Evolutionary conservation across 2,888 invertebrate species (phyloP).

Genomic region (Elysia crispata): DNA sequence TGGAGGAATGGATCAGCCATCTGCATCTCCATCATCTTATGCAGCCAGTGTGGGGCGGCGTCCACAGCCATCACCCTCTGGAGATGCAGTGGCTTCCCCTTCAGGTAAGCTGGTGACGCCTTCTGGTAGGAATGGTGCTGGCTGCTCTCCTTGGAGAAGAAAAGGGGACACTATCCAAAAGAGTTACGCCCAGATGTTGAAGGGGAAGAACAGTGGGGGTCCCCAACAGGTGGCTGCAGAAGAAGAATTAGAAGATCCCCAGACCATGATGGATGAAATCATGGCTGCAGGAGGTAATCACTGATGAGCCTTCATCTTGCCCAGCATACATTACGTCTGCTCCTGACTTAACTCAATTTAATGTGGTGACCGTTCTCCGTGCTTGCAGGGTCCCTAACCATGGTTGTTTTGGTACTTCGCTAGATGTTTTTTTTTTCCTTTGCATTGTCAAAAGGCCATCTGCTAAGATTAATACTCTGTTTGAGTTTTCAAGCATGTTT

Average conservation of each 20-base stretch:
- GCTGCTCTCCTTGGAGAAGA: too few relatives aligned
- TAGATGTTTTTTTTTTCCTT: too few relatives aligned
- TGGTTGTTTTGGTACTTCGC: too few relatives aligned
- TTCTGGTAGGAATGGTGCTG: constrained; percentile 19
- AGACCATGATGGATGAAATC: constrained; percentile 58
- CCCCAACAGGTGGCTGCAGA: constrained; percentile 59
- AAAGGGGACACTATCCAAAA: constrained; percentile 50
- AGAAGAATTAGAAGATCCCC: constrained; percentile 40
- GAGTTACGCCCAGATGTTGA: constrained; percentile 70
- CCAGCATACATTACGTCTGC: too few relatives aligned
- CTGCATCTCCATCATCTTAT: constrained; percentile 54
- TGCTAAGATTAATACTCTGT: too few relatives aligned
- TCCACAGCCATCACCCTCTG: constrained; percentile 54
- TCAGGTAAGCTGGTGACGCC: constrained; percentile 52
- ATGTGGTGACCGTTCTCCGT: too few relatives aligned
- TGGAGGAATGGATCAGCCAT: constrained; percentile 50
- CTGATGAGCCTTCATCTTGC: not conserved
- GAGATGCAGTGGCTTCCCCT: constrained; percentile 61
- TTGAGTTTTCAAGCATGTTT: too few relatives aligned
- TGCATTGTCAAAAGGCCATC: too few relatives aligned
- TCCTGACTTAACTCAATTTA: too few relatives aligned
- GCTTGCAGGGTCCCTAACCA: too few relatives aligned
- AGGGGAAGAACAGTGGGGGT: constrained; percentile 61
- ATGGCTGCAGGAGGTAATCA: constrained; percentile 64
- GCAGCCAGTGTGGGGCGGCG: constrained; percentile 61